Evolutionary conservation across 2,113 vertebrate species (phyloP).

Genomic region (Hemibagrus wyckioides): DNA sequence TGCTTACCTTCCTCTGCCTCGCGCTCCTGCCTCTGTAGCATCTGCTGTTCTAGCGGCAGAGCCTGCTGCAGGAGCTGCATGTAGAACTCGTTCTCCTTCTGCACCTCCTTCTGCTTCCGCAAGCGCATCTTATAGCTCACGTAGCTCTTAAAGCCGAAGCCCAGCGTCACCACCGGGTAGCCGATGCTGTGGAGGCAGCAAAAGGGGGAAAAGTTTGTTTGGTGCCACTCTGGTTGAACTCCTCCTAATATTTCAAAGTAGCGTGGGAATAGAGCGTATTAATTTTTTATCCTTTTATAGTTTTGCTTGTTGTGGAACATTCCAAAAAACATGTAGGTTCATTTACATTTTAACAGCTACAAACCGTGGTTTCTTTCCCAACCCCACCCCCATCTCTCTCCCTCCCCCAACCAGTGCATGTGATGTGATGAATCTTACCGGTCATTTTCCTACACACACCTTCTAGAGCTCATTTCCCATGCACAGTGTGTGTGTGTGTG

Average conservation of each 20-base stretch:
- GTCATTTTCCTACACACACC: not conserved
- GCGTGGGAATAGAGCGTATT: not conserved
- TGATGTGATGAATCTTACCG: too few species aligned
- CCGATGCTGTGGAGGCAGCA: conserved; percentile 79
- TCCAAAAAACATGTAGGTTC: not conserved
- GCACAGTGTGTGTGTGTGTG: not conserved
- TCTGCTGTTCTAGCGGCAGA: conserved; percentile 93
- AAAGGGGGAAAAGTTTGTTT: not conserved
- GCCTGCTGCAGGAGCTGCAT: conserved; percentile 98
- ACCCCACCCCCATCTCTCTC: not conserved
- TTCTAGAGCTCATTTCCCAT: not conserved
- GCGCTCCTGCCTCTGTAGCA: conserved; percentile 93
- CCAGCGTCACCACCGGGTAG: conserved; percentile 97
- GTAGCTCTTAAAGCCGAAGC: conserved; percentile 98
- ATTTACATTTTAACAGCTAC: not conserved
- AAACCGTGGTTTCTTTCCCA: not conserved
- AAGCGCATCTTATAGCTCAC: conserved; percentile 98
- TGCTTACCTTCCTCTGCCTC: conserved; percentile 93
- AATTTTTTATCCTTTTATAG: not conserved
- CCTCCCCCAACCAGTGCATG: too few species aligned
- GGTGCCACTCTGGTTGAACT: not conserved
- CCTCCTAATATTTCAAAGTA: too few species aligned
- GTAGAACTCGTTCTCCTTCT: conserved; percentile 99
- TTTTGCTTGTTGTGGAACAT: not conserved
- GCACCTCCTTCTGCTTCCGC: conserved; percentile 96